Evolutionary conservation across 2,888 invertebrate genomes (phyloP), one percentile per base, ranked within the genome.

Genomic region (Brachylomia viminalis): DNA sequence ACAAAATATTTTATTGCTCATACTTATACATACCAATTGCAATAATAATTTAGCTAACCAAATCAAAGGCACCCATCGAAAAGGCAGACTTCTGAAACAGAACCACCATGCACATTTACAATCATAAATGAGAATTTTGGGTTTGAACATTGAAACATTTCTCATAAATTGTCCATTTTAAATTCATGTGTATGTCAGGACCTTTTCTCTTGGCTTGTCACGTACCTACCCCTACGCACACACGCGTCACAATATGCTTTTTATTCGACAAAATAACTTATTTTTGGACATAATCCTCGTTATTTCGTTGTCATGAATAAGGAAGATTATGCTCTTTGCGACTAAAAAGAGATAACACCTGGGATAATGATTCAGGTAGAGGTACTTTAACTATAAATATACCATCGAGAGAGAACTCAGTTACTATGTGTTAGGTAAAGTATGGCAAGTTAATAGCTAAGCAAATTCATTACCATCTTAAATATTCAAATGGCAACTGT

Each of bases 191-290:
- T 80, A 83, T 86, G 87, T 89, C 87, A 84, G 81, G 87, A 89
- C 88, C 89, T 90, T 90, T 90, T 91, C 87, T 89, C 85, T 88
- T 86, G 84, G 67, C 85, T 79, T 79, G 88, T 91, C 92, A 91
- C 91, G 91, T 92, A 88, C 76, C 67, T 82, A 83, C 84, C 87
- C 86, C 82, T 79, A 88, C 56, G 42, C 66, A 79, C 86, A 74
- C 84, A 86, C 78, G 87, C 87, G 84, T 72, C 69, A 82, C 66
- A 56, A 59, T 42, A 74, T 58, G 45, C 42, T 71, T 56, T 65
- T 74, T 83, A 77, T 74, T 80, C 38, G 58, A 62, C 58, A 70
- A 71, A 79, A 83, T 75, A 77, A 72, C 64, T 77, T 84, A 52
- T 58, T 67, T 80, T 77, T 52, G 8, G 20, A 82, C 33, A 52